A percentile compares a stretch with the other conserved stretches of the same genome.
Evolutionary conservation across 2,888 invertebrate genomes (phyloP).

Genomic region (Cynaeus angustus): DNA sequence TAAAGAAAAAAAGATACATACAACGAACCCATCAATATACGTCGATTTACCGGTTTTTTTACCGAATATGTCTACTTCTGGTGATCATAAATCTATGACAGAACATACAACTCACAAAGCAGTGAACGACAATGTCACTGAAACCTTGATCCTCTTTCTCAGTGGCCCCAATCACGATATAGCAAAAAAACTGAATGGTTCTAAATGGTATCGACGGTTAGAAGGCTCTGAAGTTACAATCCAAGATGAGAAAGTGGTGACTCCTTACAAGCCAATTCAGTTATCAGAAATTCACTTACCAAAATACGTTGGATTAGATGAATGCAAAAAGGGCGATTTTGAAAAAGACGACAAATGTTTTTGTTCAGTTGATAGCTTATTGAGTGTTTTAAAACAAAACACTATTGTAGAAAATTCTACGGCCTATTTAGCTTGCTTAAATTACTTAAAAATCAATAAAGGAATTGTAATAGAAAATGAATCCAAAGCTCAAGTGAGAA

Average conservation of each 20-base stretch:
- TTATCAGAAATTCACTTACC: slow-evolving; percentile 18
- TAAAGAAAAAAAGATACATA: background rate
- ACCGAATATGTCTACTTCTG: slow-evolving; percentile 12
- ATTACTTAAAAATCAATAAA: slow-evolving; percentile 49
- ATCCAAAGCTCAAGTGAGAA: slow-evolving; percentile 54
- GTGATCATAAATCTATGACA: background rate
- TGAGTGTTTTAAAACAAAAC: slow-evolving; percentile 32
- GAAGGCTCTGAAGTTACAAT: background rate
- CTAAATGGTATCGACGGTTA: slow-evolving; percentile 40
- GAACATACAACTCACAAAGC: background rate
- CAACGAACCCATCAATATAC: slow-evolving; percentile 36
- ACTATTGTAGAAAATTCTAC: slow-evolving; percentile 13
- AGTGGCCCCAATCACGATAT: slow-evolving; percentile 20
- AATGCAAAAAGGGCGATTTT: slow-evolving; percentile 59
- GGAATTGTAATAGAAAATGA: slow-evolving; percentile 57
- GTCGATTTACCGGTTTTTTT: slow-evolving; percentile 41
- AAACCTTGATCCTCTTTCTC: slow-evolving; percentile 37
- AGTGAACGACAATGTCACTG: slow-evolving; percentile 30
- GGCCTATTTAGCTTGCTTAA: slow-evolving; percentile 36
- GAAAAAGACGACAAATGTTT: slow-evolving; percentile 58
- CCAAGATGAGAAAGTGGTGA: background rate
- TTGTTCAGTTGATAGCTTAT: slow-evolving; percentile 60
- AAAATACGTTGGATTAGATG: slow-evolving; percentile 39
- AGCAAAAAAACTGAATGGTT: slow-evolving; percentile 38
- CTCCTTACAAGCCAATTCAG: slow-evolving; percentile 2